phyloP scores from a whole-genome alignment of 2,797 vertebrate genomes.

The Poeciliopsis presidionis region DNA sequence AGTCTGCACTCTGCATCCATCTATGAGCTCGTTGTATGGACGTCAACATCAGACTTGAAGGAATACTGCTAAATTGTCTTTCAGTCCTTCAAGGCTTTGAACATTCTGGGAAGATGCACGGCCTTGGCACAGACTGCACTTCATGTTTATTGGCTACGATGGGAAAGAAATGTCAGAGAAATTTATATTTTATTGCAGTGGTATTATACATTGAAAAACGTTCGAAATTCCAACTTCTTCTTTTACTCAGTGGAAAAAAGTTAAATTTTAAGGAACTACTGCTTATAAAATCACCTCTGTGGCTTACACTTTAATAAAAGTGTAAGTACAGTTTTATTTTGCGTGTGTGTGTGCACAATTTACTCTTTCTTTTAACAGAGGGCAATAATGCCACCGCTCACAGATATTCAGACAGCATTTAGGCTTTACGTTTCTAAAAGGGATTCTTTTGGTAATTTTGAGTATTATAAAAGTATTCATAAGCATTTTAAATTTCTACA shows the following conservation, averaged over 20 bases:
- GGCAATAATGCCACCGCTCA: neutral
- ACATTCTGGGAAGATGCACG: constrained; percentile 6
- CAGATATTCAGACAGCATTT: neutral
- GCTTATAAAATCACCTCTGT: neutral
- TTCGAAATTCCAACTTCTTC: neutral
- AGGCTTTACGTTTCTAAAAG: neutral
- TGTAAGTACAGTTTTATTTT: neutral
- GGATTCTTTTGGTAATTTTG: neutral
- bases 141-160: neutral
- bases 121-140: neutral
- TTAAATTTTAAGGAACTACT: neutral
- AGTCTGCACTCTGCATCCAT: neutral
- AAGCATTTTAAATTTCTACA: neutral
- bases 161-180: neutral
- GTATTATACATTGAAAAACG: neutral
- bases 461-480: neutral
- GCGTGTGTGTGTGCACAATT: neutral
- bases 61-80: neutral
- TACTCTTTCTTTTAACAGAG: neutral
- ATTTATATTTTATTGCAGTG: neutral
- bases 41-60: constrained; percentile 5
- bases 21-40: neutral
- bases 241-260: neutral
- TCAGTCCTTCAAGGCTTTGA: neutral
- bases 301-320: neutral